Base-by-base conservation (phyloP, 2,888 invertebrate genomes). In the Perizoma affinitatum region DNA sequence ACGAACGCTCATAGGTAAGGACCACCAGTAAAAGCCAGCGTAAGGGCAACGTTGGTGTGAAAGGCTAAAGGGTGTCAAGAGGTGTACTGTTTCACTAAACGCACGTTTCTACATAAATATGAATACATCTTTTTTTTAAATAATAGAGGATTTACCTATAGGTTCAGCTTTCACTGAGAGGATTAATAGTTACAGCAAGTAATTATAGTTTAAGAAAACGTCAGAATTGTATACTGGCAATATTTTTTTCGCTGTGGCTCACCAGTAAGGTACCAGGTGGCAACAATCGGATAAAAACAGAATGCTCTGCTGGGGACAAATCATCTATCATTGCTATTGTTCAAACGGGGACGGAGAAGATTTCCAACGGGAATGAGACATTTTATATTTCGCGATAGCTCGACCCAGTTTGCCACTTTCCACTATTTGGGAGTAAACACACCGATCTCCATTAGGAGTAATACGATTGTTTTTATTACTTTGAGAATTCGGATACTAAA, bases 291-390 rank as follows among this genome's bases (percentile, higher is more conserved):
- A 71, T 74, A 78, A 80, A 80, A 80, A 76, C 72, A 66, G 62
- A 64, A 67, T 69, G 58, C 58, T 72, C 64, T 63, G 65, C 56
- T 57, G 65, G 67, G 67, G 71, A 70, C 69, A 69, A 76, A 70
- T 73, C 76, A 84, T 84, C 83, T 82, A 82, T 84, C 79, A 79
- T 72, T 53, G 69, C 78, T 60, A 75, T 80, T 83, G 82, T 83
- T 76, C 73, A 54, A 62, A 57, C 48, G 54, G 54, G 46, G 38
- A 43, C 6, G n/a, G 41, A 34, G 54, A 45, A 41, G 53, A 49
- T 61, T 83, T 75, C 71, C 55, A 61, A 60, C 42, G 56, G 55
- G 49, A 33, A 42, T 41, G 48, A 48, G 56, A 44, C 53, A 7
- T 38, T 38, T 38, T 38, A 62, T 44, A 57, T 65, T 64, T 69